Conservation (phyloP, 2,797 vertebrate genomes). For the Danio tinwini region DNA sequence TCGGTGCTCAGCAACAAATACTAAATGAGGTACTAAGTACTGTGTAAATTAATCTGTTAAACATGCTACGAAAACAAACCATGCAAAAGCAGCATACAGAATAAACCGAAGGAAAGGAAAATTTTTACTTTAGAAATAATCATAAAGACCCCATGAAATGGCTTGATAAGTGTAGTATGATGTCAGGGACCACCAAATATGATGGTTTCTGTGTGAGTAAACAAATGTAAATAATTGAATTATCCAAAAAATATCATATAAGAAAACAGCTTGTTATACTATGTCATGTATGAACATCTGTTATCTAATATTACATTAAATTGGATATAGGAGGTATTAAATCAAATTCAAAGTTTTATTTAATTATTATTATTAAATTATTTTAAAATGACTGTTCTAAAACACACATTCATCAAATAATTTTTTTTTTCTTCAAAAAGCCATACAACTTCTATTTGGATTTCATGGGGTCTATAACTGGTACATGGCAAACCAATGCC, state of each 20-base stretch:
- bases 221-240: not conserved
- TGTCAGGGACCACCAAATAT: not conserved
- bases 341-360: not conserved
- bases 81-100: constrained; percentile 79
- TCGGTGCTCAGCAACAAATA: constrained; percentile 66
- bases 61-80: constrained; percentile 80
- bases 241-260: too few species aligned
- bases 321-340: too few species aligned
- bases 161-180: not conserved
- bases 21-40: constrained; percentile 68
- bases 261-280: too few species aligned
- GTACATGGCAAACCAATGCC: constrained; percentile 25
- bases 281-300: too few species aligned
- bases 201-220: not conserved
- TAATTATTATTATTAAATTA: not conserved
- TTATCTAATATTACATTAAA: too few species aligned
- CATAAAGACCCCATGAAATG: constrained; percentile 36
- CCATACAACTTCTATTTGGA: not conserved
- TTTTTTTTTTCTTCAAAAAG: not conserved
- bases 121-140: constrained; percentile 33
- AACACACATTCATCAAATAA: not conserved
- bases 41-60: constrained; percentile 67
- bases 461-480: constrained; percentile 22
- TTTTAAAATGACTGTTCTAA: not conserved
- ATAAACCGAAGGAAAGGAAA: constrained; percentile 29